Base-by-base conservation (phyloP, 2,888 invertebrate species). In the Anticlea derivata region DNA sequence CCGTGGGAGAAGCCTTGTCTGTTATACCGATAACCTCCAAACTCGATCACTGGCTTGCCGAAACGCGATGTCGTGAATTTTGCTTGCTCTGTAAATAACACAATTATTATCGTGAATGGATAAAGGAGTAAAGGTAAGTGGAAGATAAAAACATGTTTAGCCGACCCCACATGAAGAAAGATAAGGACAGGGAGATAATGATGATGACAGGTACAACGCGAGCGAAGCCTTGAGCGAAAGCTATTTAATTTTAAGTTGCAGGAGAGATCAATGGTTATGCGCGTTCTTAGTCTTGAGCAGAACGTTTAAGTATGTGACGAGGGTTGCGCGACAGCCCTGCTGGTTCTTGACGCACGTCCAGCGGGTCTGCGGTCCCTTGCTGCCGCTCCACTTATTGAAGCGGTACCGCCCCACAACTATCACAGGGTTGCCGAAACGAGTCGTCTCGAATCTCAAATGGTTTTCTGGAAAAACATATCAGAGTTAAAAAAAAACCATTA, bases 371-470 rank as follows among this genome's bases (percentile, higher is more conserved):
- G 70, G 69, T 0, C 78, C 79, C 35, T 63, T 75, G 58, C 79
- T 78, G 33, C 78, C 74, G 13, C 73, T 78, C 78, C 77, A 78
- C 29, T 66, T 68, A 60, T 82, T 78, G 63, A 70, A 85, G n/a
- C 80, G 67, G 50, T 80, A 78, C 6, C 51, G 60, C 1, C 80
- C 80, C 2, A 73, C 55, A 3, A 78, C 69, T 29, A 87, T 74
- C 22, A 86, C 84, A 1, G 86, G 87, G 45, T 84, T 85, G 0
- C 86, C 87, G 37, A 47, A 81, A 3, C 84, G 76, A 1, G 86
- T 76, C 12, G 31, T 68, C 37, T 72, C 74, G 43, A 75, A 78
- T 12, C 50, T 45, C 30, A 58, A 5, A n/a, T 33, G 27, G 30
- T 39, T 38, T 17, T 17, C 57, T 60, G 44, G 43, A 58, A 50